phyloP scores from a whole-genome alignment of 1,140 invertebrate genomes.

The Bilobella aurantiaca region DNA sequence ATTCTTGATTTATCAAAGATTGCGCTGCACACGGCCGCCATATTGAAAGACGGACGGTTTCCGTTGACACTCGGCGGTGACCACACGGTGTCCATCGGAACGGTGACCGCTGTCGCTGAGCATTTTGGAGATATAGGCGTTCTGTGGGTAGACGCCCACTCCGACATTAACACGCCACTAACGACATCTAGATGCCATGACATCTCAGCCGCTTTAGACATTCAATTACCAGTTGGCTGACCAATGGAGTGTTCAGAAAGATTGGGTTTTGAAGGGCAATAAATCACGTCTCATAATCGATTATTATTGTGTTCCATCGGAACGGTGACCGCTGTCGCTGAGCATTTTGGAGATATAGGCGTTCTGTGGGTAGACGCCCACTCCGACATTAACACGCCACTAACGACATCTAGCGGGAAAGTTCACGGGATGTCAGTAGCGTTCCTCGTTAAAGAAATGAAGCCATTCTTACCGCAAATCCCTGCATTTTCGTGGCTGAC shows the following conservation, averaged over 20 bases:
- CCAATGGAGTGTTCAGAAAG: no score
- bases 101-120: conserved; percentile 67
- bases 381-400: conserved; percentile 82
- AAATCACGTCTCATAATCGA: no score
- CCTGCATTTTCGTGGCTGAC: conserved; percentile 17
- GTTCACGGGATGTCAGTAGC: conserved; percentile 80
- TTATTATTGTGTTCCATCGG: no score
- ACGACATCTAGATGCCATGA: conserved; percentile 62
- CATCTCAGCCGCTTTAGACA: no score
- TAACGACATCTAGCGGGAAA: conserved; percentile 66
- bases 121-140: conserved; percentile 54
- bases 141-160: conserved; percentile 91
- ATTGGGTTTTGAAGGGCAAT: no score
- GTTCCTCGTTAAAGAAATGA: conserved; percentile 17
- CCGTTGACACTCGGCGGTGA: conserved; percentile 61
- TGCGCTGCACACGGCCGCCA: no score
- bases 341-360: conserved; percentile 50
- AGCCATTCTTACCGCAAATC: conserved; percentile 12
- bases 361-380: conserved; percentile 93
- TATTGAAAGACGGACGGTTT: conserved; percentile 52
- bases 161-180: conserved; percentile 80
- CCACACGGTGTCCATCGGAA: conserved; percentile 74
- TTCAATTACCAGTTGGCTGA: no score
- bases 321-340: no score
- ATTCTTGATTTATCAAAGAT: no score